These are phyloP conservation scores for Ramazzottius varieornatus DNA, from an alignment of 2,888 invertebrate species.

Conservation along the genomic window DNA sequence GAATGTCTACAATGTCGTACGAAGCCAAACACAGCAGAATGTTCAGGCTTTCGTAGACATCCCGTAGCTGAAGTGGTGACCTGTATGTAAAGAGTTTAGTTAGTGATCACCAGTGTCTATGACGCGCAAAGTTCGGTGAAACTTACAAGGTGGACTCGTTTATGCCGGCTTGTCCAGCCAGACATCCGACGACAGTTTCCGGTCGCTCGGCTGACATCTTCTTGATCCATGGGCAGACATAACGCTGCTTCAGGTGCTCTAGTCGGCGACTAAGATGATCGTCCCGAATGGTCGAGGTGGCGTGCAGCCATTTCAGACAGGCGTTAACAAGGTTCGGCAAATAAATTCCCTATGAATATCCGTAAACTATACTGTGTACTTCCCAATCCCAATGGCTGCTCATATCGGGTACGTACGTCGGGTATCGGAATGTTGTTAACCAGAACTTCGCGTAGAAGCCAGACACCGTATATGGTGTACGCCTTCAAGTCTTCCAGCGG, in stretches of 20 bases:
- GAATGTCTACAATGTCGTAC: constrained; percentile 1
- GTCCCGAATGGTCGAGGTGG: neutral
- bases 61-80: neutral
- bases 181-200: neutral
- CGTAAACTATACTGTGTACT: neutral
- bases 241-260: neutral
- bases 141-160: neutral
- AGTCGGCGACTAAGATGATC: neutral
- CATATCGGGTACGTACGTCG: neutral
- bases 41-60: constrained; percentile 1
- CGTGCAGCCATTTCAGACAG: neutral
- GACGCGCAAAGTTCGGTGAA: neutral
- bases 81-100: neutral
- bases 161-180: neutral
- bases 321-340: neutral
- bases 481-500: neutral
- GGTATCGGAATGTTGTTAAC: neutral
- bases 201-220: neutral
- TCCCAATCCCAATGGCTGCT: neutral
- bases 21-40: neutral
- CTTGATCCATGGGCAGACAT: neutral
- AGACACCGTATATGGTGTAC: neutral
- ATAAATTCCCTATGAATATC: neutral
- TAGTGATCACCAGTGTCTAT: neutral
- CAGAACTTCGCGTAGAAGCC: neutral